Conservation (phyloP, 2,888 invertebrate species). For the Nematopogon swammerdamellus region DNA sequence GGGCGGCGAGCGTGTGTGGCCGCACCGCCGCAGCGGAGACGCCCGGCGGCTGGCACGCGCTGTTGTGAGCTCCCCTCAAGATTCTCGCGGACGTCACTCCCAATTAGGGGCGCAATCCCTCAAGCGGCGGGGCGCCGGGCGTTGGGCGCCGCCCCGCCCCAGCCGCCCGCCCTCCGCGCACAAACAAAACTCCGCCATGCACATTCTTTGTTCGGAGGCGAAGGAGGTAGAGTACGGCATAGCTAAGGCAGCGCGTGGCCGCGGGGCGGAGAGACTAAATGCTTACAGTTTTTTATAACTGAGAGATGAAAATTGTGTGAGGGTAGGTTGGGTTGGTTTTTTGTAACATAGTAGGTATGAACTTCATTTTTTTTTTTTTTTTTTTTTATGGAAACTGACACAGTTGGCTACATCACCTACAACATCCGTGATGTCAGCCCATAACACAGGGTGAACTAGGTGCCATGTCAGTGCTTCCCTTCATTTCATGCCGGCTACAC, state of each 20-base stretch:
- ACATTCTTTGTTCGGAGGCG: background rate
- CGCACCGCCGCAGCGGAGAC: slow-evolving; percentile 22
- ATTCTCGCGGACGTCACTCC: slow-evolving; percentile 57
- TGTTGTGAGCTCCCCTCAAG: slow-evolving; percentile 54
- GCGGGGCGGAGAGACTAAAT: background rate
- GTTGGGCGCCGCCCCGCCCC: slow-evolving; percentile 13
- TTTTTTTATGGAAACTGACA: too few relatives aligned
- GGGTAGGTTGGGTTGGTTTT: too few relatives aligned
- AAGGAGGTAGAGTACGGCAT: too few relatives aligned
- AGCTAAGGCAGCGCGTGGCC: slow-evolving; percentile 1
- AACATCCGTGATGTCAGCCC: too few relatives aligned
- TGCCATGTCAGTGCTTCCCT: too few relatives aligned
- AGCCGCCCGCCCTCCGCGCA: slow-evolving; percentile 12
- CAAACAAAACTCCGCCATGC: background rate
- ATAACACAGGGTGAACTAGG: too few relatives aligned
- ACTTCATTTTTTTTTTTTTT: too few relatives aligned
- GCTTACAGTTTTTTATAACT: too few relatives aligned
- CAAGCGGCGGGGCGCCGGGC: slow-evolving; percentile 39
- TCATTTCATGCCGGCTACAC: too few relatives aligned
- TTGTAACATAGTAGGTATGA: too few relatives aligned
- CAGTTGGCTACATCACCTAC: too few relatives aligned
- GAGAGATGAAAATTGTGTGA: too few relatives aligned
- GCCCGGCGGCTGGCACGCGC: slow-evolving; percentile 36
- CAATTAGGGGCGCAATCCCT: slow-evolving; percentile 58
- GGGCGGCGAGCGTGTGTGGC: slow-evolving; percentile 10